A percentile compares a stretch with the other conserved stretches of the same genome.
phyloP scores from a whole-genome alignment of 1,140 invertebrate species.

The Drosophila parabipectinata region DNA sequence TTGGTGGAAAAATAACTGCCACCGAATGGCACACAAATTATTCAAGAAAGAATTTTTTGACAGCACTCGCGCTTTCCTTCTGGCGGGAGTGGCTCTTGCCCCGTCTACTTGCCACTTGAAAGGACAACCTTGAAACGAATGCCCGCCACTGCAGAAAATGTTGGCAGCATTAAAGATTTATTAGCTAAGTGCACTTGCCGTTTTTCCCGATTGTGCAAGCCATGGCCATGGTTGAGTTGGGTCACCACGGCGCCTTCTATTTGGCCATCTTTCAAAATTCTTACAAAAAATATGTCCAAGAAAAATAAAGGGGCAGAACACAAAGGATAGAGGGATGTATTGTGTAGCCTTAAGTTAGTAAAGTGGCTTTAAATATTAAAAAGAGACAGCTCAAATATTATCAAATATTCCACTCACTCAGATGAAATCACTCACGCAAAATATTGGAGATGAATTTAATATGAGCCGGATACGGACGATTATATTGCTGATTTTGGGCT shows the following conservation, averaged over 20 bases:
- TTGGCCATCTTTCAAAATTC: constrained; percentile 49
- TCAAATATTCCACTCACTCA: neutral
- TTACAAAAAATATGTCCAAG: constrained; percentile 12
- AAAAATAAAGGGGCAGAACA: constrained; percentile 5
- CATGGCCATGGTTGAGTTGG: constrained; percentile 46
- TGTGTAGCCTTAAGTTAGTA: constrained; percentile 1
- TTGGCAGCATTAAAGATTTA: constrained; percentile 72
- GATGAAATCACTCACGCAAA: neutral
- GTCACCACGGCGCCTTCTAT: constrained; percentile 51
- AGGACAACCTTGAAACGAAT: constrained; percentile 71
- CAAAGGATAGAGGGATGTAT: neutral
- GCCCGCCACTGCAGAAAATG: constrained; percentile 53
- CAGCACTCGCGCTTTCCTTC: constrained; percentile 59
- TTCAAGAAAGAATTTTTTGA: constrained; percentile 74
- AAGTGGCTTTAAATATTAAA: constrained; percentile 31
- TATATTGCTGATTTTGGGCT: neutral
- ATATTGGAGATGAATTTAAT: neutral
- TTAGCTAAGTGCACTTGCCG: constrained; percentile 76
- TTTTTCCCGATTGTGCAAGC: constrained; percentile 42
- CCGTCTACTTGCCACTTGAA: constrained; percentile 57
- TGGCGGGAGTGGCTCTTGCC: neutral
- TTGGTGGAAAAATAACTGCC: constrained; percentile 20
- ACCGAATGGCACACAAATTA: constrained; percentile 69
- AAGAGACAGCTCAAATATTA: neutral
- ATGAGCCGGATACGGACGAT: neutral